These are phyloP conservation scores for Alca torda DNA, from an alignment of 2,797 vertebrate species.

Conservation along the genomic window DNA sequence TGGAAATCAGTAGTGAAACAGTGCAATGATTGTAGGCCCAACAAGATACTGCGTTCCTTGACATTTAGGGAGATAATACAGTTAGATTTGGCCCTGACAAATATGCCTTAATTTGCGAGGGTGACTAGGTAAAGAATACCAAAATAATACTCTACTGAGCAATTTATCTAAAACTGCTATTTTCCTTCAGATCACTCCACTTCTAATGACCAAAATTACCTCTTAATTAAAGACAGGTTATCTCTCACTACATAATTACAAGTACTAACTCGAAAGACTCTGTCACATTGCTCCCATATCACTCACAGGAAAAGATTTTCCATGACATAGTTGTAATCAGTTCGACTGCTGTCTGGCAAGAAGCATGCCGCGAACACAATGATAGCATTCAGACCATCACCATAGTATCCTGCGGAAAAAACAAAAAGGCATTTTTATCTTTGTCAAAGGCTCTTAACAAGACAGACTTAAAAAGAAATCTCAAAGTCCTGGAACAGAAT, in stretches of 20 bases:
- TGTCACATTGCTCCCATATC: slow-evolving; percentile 28
- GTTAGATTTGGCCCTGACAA: neutral
- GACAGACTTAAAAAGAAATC: neutral
- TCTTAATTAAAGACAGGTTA: slow-evolving; percentile 34
- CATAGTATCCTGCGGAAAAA: slow-evolving; percentile 90
- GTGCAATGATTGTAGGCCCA: neutral
- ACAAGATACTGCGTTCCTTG: neutral
- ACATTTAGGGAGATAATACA: neutral
- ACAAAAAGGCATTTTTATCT: slow-evolving; percentile 62
- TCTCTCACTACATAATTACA: slow-evolving; percentile 4
- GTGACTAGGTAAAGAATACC: neutral
- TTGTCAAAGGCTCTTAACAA: slow-evolving; percentile 31
- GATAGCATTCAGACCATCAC: slow-evolving; percentile 93
- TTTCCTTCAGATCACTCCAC: neutral
- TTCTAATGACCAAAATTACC: neutral
- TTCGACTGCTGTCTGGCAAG: slow-evolving; percentile 93
- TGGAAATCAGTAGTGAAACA: neutral
- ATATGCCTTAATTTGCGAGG: neutral
- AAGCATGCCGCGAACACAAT: slow-evolving; percentile 98
- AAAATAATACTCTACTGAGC: neutral
- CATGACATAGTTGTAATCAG: slow-evolving; percentile 98
- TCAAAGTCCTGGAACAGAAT: neutral
- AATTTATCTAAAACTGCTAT: neutral
- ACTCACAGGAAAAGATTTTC: slow-evolving; percentile 99
- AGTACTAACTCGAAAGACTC: slow-evolving; percentile 33